These are phyloP conservation scores for Pyrrhosoma nymphula DNA, from an alignment of 2,888 invertebrate species.

Conservation along the genomic window DNA sequence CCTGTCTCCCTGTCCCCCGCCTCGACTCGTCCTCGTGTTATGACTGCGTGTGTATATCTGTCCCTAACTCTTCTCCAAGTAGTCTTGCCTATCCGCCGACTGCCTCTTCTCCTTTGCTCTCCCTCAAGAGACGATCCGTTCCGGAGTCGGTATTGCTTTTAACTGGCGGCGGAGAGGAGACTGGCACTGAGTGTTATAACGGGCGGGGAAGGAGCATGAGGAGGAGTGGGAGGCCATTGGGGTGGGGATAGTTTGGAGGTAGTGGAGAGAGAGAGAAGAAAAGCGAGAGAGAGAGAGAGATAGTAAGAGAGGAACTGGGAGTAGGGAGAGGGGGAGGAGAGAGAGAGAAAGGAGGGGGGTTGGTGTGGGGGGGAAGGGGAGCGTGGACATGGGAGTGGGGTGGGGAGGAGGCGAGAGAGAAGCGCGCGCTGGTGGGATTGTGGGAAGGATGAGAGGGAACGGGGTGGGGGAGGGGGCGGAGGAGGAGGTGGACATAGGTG, in stretches of 20 bases:
- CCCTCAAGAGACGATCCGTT: slow-evolving; percentile 51
- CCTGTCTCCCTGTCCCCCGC: neutral
- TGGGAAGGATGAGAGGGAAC: slow-evolving; percentile 53
- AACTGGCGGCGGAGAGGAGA: slow-evolving; percentile 64
- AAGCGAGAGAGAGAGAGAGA: neutral
- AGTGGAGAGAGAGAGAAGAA: slow-evolving; percentile 40
- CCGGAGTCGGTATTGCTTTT: slow-evolving; percentile 66
- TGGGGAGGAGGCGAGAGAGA: slow-evolving; percentile 4
- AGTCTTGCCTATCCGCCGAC: neutral
- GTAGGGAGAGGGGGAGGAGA: neutral
- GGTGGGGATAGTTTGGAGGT: slow-evolving; percentile 66
- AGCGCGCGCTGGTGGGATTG: slow-evolving; percentile 61
- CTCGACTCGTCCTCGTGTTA: neutral
- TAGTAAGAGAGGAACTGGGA: neutral
- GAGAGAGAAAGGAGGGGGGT: slow-evolving; percentile 23
- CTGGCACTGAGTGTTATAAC: slow-evolving; percentile 65
- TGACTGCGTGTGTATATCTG: neutral
- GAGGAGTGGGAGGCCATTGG: slow-evolving; percentile 58
- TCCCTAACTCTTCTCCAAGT: neutral
- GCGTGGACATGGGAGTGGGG: neutral
- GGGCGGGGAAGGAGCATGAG: slow-evolving; percentile 62
- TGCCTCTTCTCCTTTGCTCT: slow-evolving; percentile 61
- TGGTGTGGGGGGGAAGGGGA: neutral
- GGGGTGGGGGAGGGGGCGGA: neutral
- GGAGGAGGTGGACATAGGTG: neutral